Evolutionary conservation across 2,888 invertebrate genomes (phyloP), one percentile per base, ranked within the genome.

Genomic region (Caenorhabditis sulstoni): DNA sequence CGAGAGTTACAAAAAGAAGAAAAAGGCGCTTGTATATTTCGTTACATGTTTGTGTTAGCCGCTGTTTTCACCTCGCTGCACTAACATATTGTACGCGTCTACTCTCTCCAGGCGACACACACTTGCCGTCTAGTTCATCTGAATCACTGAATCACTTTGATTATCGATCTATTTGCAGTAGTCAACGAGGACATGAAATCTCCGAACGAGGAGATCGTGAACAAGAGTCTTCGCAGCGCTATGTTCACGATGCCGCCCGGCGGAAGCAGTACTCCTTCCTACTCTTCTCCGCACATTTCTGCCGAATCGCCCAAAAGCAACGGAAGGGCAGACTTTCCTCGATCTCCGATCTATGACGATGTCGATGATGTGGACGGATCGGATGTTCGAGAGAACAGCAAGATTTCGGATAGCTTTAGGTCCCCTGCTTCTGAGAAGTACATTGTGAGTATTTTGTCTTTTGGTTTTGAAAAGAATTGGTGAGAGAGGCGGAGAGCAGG

Each of bases 191-290:
- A 65, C 12, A 71, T 78, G 55, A 70, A 78, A 66, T 78, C 77
- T 78, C 77, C 77, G 62, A 78, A 71, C 67, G 78, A 78, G 65
- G 73, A 78, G 65, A 73, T 78, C 65, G 61, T 78, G 20, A 67
- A 71, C 57, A 78, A 78, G 41, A 71, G 71, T 37, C 52, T 78
- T 22, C 53, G 62, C 35, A 78, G 55, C 47, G 78, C 66, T 1
- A 78, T 73, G 66, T 78, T 71, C 59, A 61, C 78, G 41, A 67
- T 61, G 61, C 66, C 78, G 20, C 18, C 55, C n/a, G 45, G 39
- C 23, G 29, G 29, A 29, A 35, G 47, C 16, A 57, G 45, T n/a
- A 23, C 71, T 11, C 52, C 71, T 2, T 78, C 55, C 35, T 65
- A 71, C 29, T 78, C 78, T 1, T 78, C 78, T 3, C 78, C 78